Evolutionary conservation across 2,888 invertebrate genomes (phyloP).

Genomic region (Liodrosophila aerea): DNA sequence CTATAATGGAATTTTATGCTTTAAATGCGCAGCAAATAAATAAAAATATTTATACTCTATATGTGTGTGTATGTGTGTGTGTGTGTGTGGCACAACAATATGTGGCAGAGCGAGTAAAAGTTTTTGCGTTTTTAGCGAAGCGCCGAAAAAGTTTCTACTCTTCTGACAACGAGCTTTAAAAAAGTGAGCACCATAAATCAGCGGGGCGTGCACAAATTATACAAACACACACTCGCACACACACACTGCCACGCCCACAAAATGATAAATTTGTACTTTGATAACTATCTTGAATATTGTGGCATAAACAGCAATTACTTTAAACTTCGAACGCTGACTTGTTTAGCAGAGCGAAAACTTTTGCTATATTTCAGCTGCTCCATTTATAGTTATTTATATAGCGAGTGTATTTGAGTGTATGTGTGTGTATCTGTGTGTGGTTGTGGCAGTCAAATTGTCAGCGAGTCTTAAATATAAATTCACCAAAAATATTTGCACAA

Average conservation of each 20-base stretch:
- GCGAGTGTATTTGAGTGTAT: not conserved
- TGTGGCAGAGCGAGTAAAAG: slow-evolving; percentile 26
- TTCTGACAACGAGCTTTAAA: slow-evolving; percentile 67
- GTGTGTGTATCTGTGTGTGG: not conserved
- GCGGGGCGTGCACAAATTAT: slow-evolving; percentile 36
- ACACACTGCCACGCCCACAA: slow-evolving; percentile 1
- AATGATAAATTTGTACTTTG: slow-evolving; percentile 8
- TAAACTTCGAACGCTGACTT: slow-evolving; percentile 51
- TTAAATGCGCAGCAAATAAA: slow-evolving; percentile 25
- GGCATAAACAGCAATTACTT: slow-evolving; percentile 73
- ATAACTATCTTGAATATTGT: slow-evolving; percentile 52
- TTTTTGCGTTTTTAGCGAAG: slow-evolving; percentile 20
- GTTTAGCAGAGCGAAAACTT: slow-evolving; percentile 51
- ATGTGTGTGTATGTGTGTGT: not conserved
- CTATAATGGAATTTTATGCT: slow-evolving; percentile 32
- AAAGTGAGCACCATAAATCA: slow-evolving; percentile 68
- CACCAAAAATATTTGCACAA: slow-evolving; percentile 19
- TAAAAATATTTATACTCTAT: not conserved
- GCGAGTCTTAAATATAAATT: slow-evolving; percentile 10
- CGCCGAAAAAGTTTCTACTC: slow-evolving; percentile 37
- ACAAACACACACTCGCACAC: slow-evolving; percentile 12
- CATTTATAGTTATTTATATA: slow-evolving; percentile 57
- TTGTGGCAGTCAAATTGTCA: slow-evolving; percentile 2
- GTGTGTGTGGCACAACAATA: slow-evolving; percentile 1
- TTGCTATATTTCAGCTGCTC: slow-evolving; percentile 52